Conservation (phyloP, 2,888 invertebrate genomes). For the Iselma pallidipennis region DNA sequence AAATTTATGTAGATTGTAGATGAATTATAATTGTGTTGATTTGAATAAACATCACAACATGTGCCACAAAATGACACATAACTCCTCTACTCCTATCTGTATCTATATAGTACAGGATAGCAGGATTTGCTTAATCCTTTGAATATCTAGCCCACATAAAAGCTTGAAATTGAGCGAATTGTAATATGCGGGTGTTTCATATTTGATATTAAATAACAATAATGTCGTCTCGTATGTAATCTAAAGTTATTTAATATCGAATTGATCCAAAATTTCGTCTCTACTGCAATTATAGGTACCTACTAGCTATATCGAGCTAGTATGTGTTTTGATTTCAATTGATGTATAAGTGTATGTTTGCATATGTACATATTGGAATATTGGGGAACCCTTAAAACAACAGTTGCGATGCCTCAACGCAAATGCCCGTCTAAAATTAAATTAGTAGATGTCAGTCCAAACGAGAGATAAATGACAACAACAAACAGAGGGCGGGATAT, state of each 20-base stretch:
- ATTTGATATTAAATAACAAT: constrained; percentile 42
- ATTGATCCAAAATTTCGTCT: no score
- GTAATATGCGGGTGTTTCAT: constrained; percentile 42
- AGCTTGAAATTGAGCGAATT: constrained; percentile 32
- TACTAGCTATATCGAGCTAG: no score
- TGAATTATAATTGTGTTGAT: constrained; percentile 1
- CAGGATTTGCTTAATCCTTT: constrained; percentile 40
- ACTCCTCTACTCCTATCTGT: no score
- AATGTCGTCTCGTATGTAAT: no score
- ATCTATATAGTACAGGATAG: no score
- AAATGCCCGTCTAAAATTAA: constrained; percentile 40
- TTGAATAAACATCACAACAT: constrained; percentile 17
- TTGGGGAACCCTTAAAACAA: constrained; percentile 44
- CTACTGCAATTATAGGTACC: no score
- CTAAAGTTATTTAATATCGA: no score
- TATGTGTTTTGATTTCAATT: not conserved
- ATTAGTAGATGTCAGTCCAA: constrained; percentile 35
- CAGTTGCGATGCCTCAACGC: constrained; percentile 43
- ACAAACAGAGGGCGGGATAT: constrained; percentile 31
- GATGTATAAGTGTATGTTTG: not conserved
- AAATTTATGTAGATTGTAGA: not conserved
- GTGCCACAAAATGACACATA: constrained; percentile 9
- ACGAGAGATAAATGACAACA: constrained; percentile 37
- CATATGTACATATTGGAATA: not conserved
- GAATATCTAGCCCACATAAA: constrained; percentile 23